A percentile compares a stretch with the other conserved stretches of the same genome.
These are phyloP conservation scores for Pardosa pseudoannulata DNA, from an alignment of 2,888 invertebrate genomes.

Conservation along the genomic window DNA sequence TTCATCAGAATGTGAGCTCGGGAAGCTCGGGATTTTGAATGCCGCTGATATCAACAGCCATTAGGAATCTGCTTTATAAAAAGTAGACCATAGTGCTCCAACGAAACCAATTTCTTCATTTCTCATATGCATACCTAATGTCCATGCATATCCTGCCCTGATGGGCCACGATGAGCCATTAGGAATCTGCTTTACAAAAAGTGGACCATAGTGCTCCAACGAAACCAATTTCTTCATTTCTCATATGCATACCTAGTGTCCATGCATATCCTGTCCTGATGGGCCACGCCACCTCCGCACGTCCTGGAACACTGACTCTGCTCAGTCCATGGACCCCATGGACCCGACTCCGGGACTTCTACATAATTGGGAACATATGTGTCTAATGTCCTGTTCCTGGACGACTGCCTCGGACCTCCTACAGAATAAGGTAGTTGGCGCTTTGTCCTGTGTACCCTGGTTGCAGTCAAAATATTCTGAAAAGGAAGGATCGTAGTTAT, in stretches of 20 bases:
- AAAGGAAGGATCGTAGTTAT: no score
- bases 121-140: slow-evolving; percentile 80
- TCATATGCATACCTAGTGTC: slow-evolving; percentile 80
- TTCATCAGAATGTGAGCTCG: no score
- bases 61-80: no score
- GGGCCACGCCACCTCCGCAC: slow-evolving; percentile 95
- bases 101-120: no score
- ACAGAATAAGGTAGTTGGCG: slow-evolving; percentile 8
- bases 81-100: no score
- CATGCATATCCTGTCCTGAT: slow-evolving; percentile 87
- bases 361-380: neutral
- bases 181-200: no score
- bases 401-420: neutral
- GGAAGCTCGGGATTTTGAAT: no score
- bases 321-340: slow-evolving; percentile 73
- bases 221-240: no score
- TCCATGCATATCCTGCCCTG: slow-evolving; percentile 88
- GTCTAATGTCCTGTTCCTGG: neutral
- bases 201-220: no score
- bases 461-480: neutral
- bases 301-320: slow-evolving; percentile 85
- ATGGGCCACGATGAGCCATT: slow-evolving; percentile 88
- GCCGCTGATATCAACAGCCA: no score
- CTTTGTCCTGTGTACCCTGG: neutral
- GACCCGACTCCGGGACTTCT: neutral